A percentile compares a stretch with the other conserved stretches of the same genome.
Conservation (phyloP, 2,113 vertebrate species). For the Ceyx cyanopectus region DNA sequence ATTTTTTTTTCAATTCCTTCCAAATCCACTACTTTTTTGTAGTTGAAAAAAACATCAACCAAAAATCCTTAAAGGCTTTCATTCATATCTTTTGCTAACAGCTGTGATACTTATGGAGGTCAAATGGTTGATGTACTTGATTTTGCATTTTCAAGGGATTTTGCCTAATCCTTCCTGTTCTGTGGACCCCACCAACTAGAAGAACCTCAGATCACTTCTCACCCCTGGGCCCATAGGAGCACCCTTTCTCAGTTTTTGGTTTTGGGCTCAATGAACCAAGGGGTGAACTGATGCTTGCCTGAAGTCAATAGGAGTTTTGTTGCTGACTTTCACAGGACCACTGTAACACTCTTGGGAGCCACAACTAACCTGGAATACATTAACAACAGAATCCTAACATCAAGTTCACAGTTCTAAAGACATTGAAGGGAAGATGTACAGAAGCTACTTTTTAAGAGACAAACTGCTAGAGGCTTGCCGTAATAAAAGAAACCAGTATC, state of each 20-base stretch:
- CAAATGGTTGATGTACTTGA: not conserved
- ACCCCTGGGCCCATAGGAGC: not conserved
- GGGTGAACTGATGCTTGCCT: not conserved
- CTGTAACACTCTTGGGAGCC: not conserved
- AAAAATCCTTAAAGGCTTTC: not conserved
- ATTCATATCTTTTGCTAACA: not conserved
- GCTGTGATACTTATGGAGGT: not conserved
- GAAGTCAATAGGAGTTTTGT: not conserved
- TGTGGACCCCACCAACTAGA: not conserved
- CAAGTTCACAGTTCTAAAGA: not conserved
- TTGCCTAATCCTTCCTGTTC: not conserved
- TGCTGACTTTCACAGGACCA: not conserved
- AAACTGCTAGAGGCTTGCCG: not conserved
- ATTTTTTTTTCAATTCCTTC: not conserved
- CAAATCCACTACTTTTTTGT: not conserved
- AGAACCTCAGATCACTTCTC: not conserved
- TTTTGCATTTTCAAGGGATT: not conserved
- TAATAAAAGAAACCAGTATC: not conserved
- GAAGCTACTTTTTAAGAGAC: not conserved
- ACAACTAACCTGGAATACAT: not conserved
- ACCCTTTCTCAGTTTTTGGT: fast-evolving
- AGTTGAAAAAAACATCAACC: not conserved
- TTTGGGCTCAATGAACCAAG: not conserved
- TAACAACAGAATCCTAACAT: not conserved
- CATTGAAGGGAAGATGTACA: not conserved